Evolutionary conservation across 2,888 invertebrate genomes (phyloP), one percentile per base, ranked within the genome.

Genomic region (Hirtodrosophila confusa): DNA sequence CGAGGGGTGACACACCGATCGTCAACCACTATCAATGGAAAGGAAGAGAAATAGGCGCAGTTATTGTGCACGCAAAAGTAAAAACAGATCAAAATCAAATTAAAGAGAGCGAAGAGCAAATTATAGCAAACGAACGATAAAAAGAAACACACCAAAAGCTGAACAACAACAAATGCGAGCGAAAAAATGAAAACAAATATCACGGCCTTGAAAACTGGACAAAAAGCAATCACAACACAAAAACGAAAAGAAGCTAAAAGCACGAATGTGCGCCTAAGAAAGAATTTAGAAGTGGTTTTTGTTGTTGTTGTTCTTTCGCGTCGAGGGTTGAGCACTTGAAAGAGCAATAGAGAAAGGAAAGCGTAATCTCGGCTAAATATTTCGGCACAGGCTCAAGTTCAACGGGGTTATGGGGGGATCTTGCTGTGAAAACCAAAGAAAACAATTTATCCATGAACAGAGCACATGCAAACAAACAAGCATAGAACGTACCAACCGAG

Each of bases 201-300:
- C 31, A 47, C 72, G 85, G 74, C 80, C 80, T 82, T 82, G 80
- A 82, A 80, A 79, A 68, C 69, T 80, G 72, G 57, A 72, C 70
- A 78, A 65, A 64, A 62, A 51, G 45, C 40, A 55, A 75, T 58
- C 61, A 58, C 31, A 48, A 49, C 53, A 60, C 12, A 58, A 29
- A 48, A 23, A 40, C 65, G 49, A 54, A 37, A 54, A 54, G 40
- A 58, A 63, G 45, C 29, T 35, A n/a, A 72, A 63, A 47, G 41
- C 27, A 61, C 37, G 53, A 40, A 58, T 47, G 47, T 53, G 41
- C 23, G 49, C 44, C 55, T 63, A 36, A 64, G 57, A 69, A 65
- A 65, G 74, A 74, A 73, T 69, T 17, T 74, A 74, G 65, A 73
- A 69, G 65, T 43, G 51, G 12, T 60, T 40, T 8, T 17, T 48